Evolutionary conservation across 2,888 invertebrate genomes (phyloP).

Genomic region (Dolichopus griseipennis): DNA sequence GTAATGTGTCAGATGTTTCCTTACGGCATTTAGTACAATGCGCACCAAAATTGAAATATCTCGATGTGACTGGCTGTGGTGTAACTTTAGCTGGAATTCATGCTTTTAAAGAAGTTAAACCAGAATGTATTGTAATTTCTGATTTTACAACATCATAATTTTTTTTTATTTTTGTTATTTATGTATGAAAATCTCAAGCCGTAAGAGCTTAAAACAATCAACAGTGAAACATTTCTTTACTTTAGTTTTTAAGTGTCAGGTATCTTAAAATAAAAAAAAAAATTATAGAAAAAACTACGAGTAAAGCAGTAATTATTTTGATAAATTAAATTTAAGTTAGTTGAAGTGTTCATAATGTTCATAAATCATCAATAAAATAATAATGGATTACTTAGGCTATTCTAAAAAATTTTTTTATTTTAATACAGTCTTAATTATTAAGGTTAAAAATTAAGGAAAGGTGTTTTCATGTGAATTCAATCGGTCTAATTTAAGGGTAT

Average conservation of each 20-base stretch:
- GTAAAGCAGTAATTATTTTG: neutral
- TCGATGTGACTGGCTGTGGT: slow-evolving; percentile 60
- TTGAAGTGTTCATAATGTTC: neutral
- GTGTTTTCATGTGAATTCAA: too few species aligned
- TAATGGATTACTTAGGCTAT: too few species aligned
- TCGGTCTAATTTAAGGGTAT: too few species aligned
- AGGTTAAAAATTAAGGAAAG: too few species aligned
- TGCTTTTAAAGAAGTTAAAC: slow-evolving; percentile 51
- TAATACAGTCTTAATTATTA: too few species aligned
- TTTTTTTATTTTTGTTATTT: neutral
- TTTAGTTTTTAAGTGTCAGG: too few species aligned
- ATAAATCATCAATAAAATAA: neutral
- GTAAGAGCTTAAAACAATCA: too few species aligned
- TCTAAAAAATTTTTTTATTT: too few species aligned
- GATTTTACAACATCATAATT: slow-evolving; percentile 24
- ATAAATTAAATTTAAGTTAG: neutral
- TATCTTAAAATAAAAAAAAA: too few species aligned
- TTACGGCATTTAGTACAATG: slow-evolving; percentile 53
- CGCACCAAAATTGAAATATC: slow-evolving; percentile 48
- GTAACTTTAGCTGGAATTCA: slow-evolving; percentile 54
- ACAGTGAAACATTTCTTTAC: too few species aligned
- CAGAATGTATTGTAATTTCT: slow-evolving; percentile 50
- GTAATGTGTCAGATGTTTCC: slow-evolving; percentile 54
- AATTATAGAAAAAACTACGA: too few species aligned
- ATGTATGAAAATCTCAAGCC: too few species aligned